Conservation (phyloP, 2,113 vertebrate species). For the Acrocephalus arundinaceus region DNA sequence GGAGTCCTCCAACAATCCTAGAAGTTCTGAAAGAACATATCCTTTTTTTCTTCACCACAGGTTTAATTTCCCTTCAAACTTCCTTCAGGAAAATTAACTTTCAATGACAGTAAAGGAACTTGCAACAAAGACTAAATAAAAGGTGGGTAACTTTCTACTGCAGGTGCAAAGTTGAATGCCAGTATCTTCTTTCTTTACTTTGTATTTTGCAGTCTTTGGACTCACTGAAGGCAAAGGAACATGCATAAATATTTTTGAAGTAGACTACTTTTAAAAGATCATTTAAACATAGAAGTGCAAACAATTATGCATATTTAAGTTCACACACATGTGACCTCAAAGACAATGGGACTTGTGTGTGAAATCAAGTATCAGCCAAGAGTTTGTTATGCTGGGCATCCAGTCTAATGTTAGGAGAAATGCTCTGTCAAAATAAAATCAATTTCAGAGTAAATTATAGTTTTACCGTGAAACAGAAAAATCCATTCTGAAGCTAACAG, state of each 20-base stretch:
- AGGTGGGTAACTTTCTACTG: neutral
- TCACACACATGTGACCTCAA: neutral
- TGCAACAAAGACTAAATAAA: neutral
- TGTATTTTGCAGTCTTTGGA: neutral
- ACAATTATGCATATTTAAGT: neutral
- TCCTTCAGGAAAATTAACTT: neutral
- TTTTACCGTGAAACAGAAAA: neutral
- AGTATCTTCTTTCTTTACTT: neutral
- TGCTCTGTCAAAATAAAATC: neutral
- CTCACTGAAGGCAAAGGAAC: neutral
- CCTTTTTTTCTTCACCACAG: neutral
- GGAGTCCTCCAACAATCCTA: neutral
- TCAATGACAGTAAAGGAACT: neutral
- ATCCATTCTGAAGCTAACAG: neutral
- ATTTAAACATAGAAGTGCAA: neutral
- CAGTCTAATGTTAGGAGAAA: neutral
- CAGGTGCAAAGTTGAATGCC: neutral
- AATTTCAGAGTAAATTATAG: neutral
- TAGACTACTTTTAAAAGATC: neutral
- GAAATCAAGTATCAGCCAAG: neutral
- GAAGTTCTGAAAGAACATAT: neutral
- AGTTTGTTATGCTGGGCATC: neutral
- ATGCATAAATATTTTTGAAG: neutral
- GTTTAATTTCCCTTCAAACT: neutral
- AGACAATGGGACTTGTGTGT: neutral